Conservation (phyloP, 2,113 vertebrate species). For the Sander lucioperca region DNA sequence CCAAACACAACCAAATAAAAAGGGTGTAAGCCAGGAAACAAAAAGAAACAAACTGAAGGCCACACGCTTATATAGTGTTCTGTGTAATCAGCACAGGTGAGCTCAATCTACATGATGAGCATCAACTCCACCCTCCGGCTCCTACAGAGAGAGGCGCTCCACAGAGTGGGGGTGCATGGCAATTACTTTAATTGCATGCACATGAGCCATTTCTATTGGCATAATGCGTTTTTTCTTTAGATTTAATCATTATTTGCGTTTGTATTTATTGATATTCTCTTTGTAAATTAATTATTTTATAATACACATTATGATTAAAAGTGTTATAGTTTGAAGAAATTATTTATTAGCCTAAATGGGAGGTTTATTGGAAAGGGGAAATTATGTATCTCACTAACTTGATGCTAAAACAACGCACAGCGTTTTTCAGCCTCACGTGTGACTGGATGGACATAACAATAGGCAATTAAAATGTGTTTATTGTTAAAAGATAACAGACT, state of each 20-base stretch:
- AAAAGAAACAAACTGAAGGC: neutral
- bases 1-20: neutral
- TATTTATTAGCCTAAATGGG: neutral
- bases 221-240: neutral
- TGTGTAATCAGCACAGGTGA: constrained; percentile 9
- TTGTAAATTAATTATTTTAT: neutral
- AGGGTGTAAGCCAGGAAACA: neutral
- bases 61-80: neutral
- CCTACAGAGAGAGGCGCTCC: neutral
- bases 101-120: neutral
- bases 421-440: neutral
- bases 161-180: neutral
- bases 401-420: neutral
- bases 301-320: neutral
- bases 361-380: neutral
- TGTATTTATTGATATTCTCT: neutral
- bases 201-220: neutral
- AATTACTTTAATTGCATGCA: neutral
- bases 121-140: neutral
- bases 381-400: neutral
- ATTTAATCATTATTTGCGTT: too few species aligned
- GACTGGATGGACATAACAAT: neutral
- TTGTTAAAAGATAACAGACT: neutral
- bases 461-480: neutral
- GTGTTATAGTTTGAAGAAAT: neutral